These are phyloP conservation scores for Hesperia comma DNA, from an alignment of 2,888 invertebrate genomes.

Conservation along the genomic window DNA sequence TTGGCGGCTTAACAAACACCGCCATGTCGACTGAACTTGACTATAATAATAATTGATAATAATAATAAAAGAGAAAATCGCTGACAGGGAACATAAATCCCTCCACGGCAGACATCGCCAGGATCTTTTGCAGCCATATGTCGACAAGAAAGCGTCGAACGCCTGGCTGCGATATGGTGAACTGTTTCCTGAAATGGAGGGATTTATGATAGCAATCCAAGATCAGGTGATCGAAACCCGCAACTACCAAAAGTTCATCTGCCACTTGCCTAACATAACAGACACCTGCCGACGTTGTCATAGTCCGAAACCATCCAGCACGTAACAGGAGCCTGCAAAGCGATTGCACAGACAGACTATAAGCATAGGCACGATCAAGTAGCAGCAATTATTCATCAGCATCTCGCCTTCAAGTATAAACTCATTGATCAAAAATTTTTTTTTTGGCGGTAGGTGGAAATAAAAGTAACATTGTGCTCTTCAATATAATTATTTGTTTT, in stretches of 20 bases:
- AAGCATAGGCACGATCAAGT: too few relatives aligned
- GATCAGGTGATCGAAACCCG: constrained; percentile 29
- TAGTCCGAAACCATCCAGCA: too few relatives aligned
- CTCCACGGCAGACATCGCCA: constrained; percentile 35
- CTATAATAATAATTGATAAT: too few relatives aligned
- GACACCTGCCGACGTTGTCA: constrained; percentile 35
- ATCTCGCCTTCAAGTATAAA: constrained; percentile 31
- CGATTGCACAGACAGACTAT: too few relatives aligned
- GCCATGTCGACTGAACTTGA: too few relatives aligned
- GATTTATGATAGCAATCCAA: constrained; percentile 35
- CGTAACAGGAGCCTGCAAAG: too few relatives aligned
- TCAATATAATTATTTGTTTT: too few relatives aligned
- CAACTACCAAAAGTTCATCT: constrained; percentile 33
- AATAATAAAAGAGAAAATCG: constrained; percentile 22
- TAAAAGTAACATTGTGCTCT: too few relatives aligned
- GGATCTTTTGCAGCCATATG: too few relatives aligned
- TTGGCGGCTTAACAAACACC: too few relatives aligned
- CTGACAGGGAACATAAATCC: constrained; percentile 30
- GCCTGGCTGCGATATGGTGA: constrained; percentile 34
- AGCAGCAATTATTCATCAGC: constrained; percentile 38
- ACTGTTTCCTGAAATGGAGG: constrained; percentile 35
- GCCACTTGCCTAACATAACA: constrained; percentile 3
- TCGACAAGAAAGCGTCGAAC: constrained; percentile 31
- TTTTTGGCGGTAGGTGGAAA: too few relatives aligned
- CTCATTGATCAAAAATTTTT: constrained; percentile 17